Base-by-base conservation (phyloP, 2,113 vertebrate species). In the Cheilinus undulatus region DNA sequence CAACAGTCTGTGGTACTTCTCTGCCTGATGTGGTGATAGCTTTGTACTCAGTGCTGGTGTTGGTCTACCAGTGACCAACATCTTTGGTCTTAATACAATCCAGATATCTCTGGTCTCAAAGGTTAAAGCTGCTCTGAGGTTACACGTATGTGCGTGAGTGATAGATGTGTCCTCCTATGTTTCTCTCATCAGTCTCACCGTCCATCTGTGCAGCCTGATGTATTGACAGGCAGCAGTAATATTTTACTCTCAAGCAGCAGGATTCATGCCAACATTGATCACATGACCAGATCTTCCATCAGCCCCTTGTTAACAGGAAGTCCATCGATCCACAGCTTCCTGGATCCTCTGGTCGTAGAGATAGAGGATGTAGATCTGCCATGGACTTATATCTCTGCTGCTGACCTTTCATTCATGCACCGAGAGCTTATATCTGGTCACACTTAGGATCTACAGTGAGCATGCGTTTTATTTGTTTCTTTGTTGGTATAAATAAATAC, bases 191-290 rank as follows among this genome's bases (percentile, higher is more conserved):
- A 26, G 67, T 69, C 7, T 20, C 38, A 40, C 48, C 38, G 34
- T 63, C 56, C 40, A 56, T 72, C 49, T 34, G 22, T 77, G 49
- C 43, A 61, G 38, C 59, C 36, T 57, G 73, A 64, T 45, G 70
- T 65, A 79, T 76, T 57, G 74, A 14, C 45, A 66, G 49, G 48
- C 26, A 68, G 34, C 53, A 22, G 65, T 67, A 67, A 79, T 81
- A 65, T 79, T 85, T 88, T 52, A 72, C 69, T 69, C 59, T 57
- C 15, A 22, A 49, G 50, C 66, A 1, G 3, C 19, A 36, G 58
- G 54, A 79, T 81, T 57, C 66, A 78, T 68, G 67, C 45, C 13
- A 17, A 65, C 36, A 60, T 84, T 73, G 84, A 84, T 83, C 70
- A 86, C 56, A 42, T 54, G 73, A 83, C 75, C 69, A 59, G 69